Conservation (phyloP, 2,888 invertebrate species). For the Dicranocentrus wangi region DNA sequence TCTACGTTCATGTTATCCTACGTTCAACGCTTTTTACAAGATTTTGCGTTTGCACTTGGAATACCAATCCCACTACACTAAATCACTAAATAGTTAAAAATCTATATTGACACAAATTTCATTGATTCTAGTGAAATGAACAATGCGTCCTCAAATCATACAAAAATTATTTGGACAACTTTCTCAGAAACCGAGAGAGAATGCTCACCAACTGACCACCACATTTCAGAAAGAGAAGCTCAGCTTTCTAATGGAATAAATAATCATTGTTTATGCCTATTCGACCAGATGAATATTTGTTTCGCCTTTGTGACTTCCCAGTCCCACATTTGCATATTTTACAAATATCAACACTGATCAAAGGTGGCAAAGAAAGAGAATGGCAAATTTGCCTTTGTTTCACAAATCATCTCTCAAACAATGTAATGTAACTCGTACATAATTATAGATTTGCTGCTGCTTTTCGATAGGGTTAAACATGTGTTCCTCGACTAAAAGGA, state of each 20-base stretch:
- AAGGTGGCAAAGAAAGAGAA: neutral
- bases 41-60: no score
- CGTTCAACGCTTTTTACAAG: no score
- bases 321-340: neutral
- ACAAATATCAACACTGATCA: neutral
- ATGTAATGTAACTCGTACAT: neutral
- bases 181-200: neutral
- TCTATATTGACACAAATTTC: no score
- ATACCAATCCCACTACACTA: no score
- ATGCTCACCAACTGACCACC: constrained; percentile 6
- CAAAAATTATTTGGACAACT: neutral
- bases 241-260: constrained; percentile 31
- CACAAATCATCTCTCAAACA: neutral
- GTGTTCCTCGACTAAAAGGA: neutral
- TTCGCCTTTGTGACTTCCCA: neutral
- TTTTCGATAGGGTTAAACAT: neutral
- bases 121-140: no score
- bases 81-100: no score
- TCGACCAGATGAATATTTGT: neutral
- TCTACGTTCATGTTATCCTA: no score
- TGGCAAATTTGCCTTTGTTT: neutral
- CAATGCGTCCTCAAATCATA: no score
- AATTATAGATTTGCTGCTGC: no score
- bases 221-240: neutral
- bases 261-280: constrained; percentile 1